Conservation (phyloP, 2,797 vertebrate genomes). For the Enteromius paludinosus region DNA sequence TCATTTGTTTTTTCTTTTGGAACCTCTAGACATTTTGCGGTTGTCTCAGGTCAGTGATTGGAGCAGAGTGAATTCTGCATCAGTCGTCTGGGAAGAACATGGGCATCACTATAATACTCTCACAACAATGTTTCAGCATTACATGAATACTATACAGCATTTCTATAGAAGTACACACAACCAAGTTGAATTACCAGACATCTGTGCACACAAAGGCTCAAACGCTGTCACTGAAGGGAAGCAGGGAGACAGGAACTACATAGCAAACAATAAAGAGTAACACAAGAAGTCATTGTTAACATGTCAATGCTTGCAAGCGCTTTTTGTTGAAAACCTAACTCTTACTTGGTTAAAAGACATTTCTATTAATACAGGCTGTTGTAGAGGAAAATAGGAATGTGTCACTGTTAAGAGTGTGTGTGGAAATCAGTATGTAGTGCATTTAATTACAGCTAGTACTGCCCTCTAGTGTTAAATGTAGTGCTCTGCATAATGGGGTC, state of each 20-base stretch:
- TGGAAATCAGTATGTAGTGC: neutral
- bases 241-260: neutral
- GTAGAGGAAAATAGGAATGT: slow-evolving; percentile 8
- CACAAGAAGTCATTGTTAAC: slow-evolving; percentile 18
- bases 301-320: neutral
- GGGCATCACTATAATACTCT: neutral
- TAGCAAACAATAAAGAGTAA: neutral
- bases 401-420: neutral
- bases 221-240: neutral
- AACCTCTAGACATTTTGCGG: neutral
- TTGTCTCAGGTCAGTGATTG: neutral
- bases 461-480: slow-evolving; percentile 46
- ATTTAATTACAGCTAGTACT: slow-evolving; percentile 4
- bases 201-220: neutral
- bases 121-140: neutral
- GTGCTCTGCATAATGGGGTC: neutral
- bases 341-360: neutral
- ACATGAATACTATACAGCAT: neutral
- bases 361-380: neutral
- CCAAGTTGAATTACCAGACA: slow-evolving; percentile 3
- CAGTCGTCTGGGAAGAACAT: neutral
- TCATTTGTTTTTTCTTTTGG: neutral
- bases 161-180: neutral
- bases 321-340: slow-evolving; percentile 12
- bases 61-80: neutral